phyloP scores from a whole-genome alignment of 2,113 vertebrate species.

The Saccopteryx leptura region DNA sequence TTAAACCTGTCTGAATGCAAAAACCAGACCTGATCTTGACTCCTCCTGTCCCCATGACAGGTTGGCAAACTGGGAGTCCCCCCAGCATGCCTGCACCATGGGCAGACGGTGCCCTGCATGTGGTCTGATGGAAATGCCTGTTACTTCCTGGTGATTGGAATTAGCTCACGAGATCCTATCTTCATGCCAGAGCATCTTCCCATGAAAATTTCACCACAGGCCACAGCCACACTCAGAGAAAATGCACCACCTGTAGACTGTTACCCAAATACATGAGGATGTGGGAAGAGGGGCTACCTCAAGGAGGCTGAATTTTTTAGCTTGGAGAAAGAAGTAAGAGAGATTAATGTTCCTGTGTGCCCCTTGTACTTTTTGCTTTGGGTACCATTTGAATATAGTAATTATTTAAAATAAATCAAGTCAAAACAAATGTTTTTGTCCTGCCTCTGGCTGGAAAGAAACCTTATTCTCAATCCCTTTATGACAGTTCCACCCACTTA shows the following conservation, averaged over 20 bases:
- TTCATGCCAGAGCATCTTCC: not conserved
- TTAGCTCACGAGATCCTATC: not conserved
- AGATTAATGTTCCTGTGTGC: not conserved
- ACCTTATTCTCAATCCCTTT: not conserved
- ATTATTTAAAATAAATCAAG: constrained; percentile 29
- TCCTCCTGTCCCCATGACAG: not conserved
- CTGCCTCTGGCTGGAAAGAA: not conserved
- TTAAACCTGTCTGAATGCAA: not conserved
- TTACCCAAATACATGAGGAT: not conserved
- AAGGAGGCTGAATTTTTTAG: not conserved
- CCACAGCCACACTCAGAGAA: not conserved
- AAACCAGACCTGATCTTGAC: not conserved
- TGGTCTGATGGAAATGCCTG: not conserved
- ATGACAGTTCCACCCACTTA: not conserved
- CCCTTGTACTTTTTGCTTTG: not conserved
- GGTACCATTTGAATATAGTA: not conserved
- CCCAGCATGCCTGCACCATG: not conserved
- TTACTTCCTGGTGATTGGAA: not conserved
- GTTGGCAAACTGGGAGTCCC: not conserved
- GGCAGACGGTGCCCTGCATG: not conserved
- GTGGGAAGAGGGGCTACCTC: no score
- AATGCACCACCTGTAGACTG: not conserved
- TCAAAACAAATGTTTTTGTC: not conserved
- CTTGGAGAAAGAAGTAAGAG: not conserved
- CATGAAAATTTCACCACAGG: not conserved